Evolutionary conservation across 1,140 invertebrate species (phyloP), one percentile per base, ranked within the genome.

Genomic region (Drosophila kurseongensis): DNA sequence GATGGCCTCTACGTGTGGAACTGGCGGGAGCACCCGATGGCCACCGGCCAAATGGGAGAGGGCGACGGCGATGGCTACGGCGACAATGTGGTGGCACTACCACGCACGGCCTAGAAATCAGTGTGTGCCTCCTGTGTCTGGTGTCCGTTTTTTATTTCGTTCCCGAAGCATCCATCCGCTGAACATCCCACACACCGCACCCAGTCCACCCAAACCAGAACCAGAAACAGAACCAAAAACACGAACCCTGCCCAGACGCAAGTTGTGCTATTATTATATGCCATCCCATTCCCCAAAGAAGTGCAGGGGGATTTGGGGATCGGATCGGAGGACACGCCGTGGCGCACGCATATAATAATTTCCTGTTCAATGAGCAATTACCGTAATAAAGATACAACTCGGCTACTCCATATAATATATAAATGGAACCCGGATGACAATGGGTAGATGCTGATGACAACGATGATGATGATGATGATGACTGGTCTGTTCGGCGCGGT

Each of bases 281-380:
- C 58, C 54, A 32, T 42, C 47, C 56, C 51, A 48, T 32, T 78
- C 54, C 58, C 16, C 27, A n/a, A 36, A 51, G 35, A 51, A 27
- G 12, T 45, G 16, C 48, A 42, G 14, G 50, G 32, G 14, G 29
- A 7, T 6, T 32, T 6, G 29, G 29, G 8, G 6, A 32, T 32
- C 32, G 27, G n/a, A 38, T 12, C 42, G 35, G 50, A 50, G 32
- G 29, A 57, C 62, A 74, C 41, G 56, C 29, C 14, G 41, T 41
- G 58, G 45, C 59, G 44, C 63, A 80, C 83, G 80, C 82, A 89
- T 79, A 78, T 78, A 91, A 90, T 88, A 90, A 90, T 91, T 90
- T 90, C 88, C 88, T 81, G 88, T 74, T 91, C 88, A 90, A 89
- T 90, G 88, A 80, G 61, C 88, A 91, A 90, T 90, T 89, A 86